Evolutionary conservation across 2,797 vertebrate genomes (phyloP).

Genomic region (Characodon lateralis): DNA sequence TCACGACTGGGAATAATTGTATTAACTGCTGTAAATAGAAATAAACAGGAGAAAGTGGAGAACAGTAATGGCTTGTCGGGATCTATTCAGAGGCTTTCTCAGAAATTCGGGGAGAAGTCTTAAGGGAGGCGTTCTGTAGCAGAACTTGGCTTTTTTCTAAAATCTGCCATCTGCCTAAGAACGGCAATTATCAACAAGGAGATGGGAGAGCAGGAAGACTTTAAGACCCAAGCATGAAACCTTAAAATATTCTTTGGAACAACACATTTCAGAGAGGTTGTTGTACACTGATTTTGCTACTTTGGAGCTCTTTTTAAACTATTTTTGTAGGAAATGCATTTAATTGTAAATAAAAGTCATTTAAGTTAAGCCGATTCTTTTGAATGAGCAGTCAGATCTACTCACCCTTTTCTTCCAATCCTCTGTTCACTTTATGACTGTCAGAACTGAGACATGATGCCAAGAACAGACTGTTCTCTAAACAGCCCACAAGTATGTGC

Average conservation of each 20-base stretch:
- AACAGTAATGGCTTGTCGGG: conserved; percentile 71
- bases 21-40: conserved; percentile 80
- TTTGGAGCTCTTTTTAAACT: conserved; percentile 40
- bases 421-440: conserved; percentile 46
- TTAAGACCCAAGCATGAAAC: conserved; percentile 40
- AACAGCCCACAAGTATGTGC: conserved; percentile 64
- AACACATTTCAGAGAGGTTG: conserved; percentile 42
- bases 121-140: conserved; percentile 66
- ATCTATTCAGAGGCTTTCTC: conserved; percentile 73
- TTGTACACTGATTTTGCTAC: conserved; percentile 43
- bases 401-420: conserved; percentile 7
- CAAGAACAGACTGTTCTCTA: conserved; percentile 77
- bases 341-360: conserved; percentile 40
- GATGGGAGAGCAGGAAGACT: conserved; percentile 23
- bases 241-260: conserved; percentile 62
- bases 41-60: conserved; percentile 73
- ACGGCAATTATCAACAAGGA: conserved; percentile 72
- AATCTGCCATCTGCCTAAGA: conserved; percentile 64
- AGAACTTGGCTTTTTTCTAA: conserved; percentile 59
- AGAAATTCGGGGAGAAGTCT: conserved; percentile 64
- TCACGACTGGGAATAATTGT: conserved; percentile 79
- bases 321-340: conserved; percentile 33
- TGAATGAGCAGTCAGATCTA: conserved; percentile 8
- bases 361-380: conserved; percentile 24
- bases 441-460: conserved; percentile 55